Evolutionary conservation across 2,888 invertebrate genomes (phyloP).

Genomic region (Galeruca laticollis): DNA sequence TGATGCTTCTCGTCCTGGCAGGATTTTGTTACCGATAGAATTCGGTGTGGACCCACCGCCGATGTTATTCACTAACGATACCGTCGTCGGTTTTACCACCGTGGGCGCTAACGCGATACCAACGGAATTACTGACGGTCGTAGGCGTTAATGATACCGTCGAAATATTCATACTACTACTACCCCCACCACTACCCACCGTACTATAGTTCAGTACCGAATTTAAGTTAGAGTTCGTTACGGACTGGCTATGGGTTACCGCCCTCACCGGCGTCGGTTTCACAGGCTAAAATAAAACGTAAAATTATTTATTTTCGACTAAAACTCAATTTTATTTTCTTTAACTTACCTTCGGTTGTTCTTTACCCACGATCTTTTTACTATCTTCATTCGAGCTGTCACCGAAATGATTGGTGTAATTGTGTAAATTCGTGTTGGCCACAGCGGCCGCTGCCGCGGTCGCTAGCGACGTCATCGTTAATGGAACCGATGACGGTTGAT

Average conservation of each 20-base stretch:
- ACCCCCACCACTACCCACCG: constrained; percentile 4
- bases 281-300: constrained; percentile 79
- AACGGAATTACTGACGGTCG: constrained; percentile 53
- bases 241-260: constrained; percentile 58
- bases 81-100: constrained; percentile 45
- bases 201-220: constrained; percentile 66
- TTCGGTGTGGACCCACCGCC: constrained; percentile 1
- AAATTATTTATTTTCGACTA: no score
- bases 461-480: constrained; percentile 58
- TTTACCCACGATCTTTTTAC: constrained; percentile 72
- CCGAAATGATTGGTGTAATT: constrained; percentile 76
- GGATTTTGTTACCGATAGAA: constrained; percentile 21
- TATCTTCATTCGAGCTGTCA: constrained; percentile 78
- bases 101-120: constrained; percentile 11
- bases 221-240: constrained; percentile 62
- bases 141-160: constrained; percentile 52
- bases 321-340: no score
- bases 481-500: constrained; percentile 48
- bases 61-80: constrained; percentile 44
- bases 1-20: constrained; percentile 31
- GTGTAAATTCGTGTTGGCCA: constrained; percentile 67
- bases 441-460: constrained; percentile 43
- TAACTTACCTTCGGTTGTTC: constrained; percentile 69
- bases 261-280: constrained; percentile 87
- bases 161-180: constrained; percentile 46